Conservation (phyloP, 2,888 invertebrate species). For the Neria commutata region DNA sequence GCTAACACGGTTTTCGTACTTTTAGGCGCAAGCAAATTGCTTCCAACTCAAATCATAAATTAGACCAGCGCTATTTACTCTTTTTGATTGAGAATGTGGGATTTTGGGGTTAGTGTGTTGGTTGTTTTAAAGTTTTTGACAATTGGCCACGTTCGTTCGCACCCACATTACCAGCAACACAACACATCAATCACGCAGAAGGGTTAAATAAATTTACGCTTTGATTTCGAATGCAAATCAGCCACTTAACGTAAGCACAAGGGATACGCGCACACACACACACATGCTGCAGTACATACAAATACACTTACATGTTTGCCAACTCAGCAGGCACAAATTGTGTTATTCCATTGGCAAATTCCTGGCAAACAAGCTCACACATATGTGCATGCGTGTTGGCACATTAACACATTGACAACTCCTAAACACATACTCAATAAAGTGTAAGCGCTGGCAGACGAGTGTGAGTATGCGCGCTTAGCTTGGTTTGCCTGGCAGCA, state of each 20-base stretch:
- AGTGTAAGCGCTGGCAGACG: conserved; percentile 20
- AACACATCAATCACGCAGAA: conserved; percentile 39
- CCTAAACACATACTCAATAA: conserved; percentile 31
- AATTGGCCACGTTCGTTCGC: too few relatives aligned
- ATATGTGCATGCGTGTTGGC: too few relatives aligned
- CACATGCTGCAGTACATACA: not conserved
- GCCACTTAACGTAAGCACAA: conserved; percentile 17
- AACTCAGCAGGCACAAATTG: not conserved
- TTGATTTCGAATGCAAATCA: conserved; percentile 33
- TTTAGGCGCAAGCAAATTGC: too few relatives aligned
- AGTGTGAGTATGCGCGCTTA: not conserved
- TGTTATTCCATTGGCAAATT: not conserved
- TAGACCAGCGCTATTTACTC: too few relatives aligned
- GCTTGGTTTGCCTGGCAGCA: not conserved
- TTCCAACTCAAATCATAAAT: too few relatives aligned
- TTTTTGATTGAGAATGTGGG: too few relatives aligned
- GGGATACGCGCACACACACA: conserved; percentile 25
- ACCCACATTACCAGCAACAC: too few relatives aligned
- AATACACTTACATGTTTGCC: not conserved
- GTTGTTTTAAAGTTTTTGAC: too few relatives aligned
- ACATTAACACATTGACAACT: conserved; percentile 4
- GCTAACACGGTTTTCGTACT: too few relatives aligned
- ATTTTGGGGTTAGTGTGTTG: too few relatives aligned
- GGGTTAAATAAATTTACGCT: conserved; percentile 32
- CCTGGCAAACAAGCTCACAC: too few relatives aligned